These are phyloP conservation scores for Phylloscopus trochilus DNA, from an alignment of 2,113 vertebrate genomes.

Conservation along the genomic window DNA sequence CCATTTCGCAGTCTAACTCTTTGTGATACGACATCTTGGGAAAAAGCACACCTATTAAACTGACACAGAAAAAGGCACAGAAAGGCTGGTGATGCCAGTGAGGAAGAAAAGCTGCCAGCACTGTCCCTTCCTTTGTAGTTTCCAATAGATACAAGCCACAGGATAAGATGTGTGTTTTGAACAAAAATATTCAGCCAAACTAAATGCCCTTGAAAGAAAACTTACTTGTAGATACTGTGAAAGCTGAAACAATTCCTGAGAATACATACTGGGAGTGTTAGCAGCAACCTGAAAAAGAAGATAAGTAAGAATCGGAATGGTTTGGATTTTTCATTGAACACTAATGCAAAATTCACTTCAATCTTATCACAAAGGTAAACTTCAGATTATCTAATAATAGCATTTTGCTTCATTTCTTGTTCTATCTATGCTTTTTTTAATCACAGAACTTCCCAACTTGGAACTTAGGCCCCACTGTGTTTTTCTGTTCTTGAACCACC, in stretches of 20 bases:
- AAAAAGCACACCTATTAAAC: background rate
- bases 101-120: background rate
- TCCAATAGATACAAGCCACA: background rate
- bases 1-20: background rate
- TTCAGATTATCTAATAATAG: background rate
- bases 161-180: background rate
- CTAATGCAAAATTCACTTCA: background rate
- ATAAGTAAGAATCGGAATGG: background rate
- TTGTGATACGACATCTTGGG: background rate
- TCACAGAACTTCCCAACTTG: background rate
- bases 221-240: slow-evolving; percentile 99
- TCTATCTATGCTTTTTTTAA: background rate
- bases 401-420: background rate
- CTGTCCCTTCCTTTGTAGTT: background rate
- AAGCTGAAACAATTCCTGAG: slow-evolving; percentile 99
- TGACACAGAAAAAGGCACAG: background rate
- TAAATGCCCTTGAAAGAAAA: background rate
- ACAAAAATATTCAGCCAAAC: background rate
- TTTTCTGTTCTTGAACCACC: background rate
- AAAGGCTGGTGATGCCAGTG: background rate
- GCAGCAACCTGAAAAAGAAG: slow-evolving; percentile 86
- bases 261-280: slow-evolving; percentile 99
- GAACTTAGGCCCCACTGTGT: background rate
- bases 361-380: background rate
- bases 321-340: background rate